Conservation (phyloP, 2,888 invertebrate species). For the Leucania comma region DNA sequence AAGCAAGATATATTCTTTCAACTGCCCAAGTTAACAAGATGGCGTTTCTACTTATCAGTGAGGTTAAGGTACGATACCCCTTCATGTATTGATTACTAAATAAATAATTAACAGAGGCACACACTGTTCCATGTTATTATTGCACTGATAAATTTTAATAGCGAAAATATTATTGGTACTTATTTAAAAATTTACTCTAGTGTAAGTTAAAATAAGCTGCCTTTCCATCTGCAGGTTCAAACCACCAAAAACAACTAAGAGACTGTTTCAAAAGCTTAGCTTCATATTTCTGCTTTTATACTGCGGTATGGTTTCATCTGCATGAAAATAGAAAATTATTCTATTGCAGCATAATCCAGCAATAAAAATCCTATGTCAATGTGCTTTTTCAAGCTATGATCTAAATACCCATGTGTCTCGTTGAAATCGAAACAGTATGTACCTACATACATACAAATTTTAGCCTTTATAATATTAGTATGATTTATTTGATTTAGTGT, state of each 20-base stretch:
- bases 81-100: conserved; percentile 70
- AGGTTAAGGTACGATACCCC: conserved; percentile 69
- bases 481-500: too few species aligned
- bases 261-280: not conserved
- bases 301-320: not conserved
- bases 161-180: conserved; percentile 11
- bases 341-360: not conserved
- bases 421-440: too few species aligned
- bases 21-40: conserved; percentile 40
- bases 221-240: not conserved
- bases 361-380: too few species aligned
- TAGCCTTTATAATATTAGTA: too few species aligned
- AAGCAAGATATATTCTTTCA: conserved; percentile 30
- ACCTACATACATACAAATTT: too few species aligned
- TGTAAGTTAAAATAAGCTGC: conserved; percentile 9
- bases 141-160: conserved; percentile 57
- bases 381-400: not conserved
- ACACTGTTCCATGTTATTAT: conserved; percentile 62
- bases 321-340: not conserved
- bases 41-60: conserved; percentile 51
- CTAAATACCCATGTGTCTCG: too few species aligned
- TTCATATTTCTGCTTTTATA: not conserved
- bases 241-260: not conserved
- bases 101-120: conserved; percentile 63
- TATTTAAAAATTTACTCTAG: conserved; percentile 26